Evolutionary conservation across 2,888 invertebrate genomes (phyloP), one percentile per base, ranked within the genome.

Genomic region (Eupithecia pulchellata): DNA sequence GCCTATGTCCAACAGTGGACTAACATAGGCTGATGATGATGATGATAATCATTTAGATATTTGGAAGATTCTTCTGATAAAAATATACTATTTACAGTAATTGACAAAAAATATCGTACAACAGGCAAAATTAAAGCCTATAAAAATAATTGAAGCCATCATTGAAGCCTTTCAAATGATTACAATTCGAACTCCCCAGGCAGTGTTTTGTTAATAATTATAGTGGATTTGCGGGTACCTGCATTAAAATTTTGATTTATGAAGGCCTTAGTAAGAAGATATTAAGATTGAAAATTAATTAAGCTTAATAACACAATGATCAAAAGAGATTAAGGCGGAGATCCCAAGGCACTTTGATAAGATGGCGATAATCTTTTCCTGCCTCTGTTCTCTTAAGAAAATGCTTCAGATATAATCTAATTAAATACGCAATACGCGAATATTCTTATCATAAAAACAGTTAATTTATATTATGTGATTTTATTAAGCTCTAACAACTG

Each of bases 221-320:
- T 39, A 39, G 17, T 39, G 14, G 4, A 17, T 17, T 17, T 17
- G 39, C 14, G 4, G 1, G 14, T n/a, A 42, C 42, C 42, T 42
- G n/a, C n/a, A 42, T 2, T n/a, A 0, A 42, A 42, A 20, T 11
- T 20, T 32, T 47, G 6, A 47, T 20, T 47, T 20, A 47, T 20
- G 3, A 20, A 47, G 20, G 47, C 20, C 11, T 4, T 47, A 20
- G 9, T 20, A 20, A 11, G 47, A 47, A 47, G 9, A 1, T 42
- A n/a, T 20, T 42, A 42, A 42, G 42, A 20, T 47, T 47, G 47
- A 20, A 47, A 47, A 47, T 47, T 47, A 47, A 47, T 47, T 47
- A 20, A 47, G 20, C 11, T 20, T 47, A n/a, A 6, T 47, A 47
- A 47, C 20, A 20, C 47, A 20, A 47, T 20, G 47, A 47, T 47